Base-by-base conservation (phyloP, 2,888 invertebrate species). In the Coelinius sp. region DNA sequence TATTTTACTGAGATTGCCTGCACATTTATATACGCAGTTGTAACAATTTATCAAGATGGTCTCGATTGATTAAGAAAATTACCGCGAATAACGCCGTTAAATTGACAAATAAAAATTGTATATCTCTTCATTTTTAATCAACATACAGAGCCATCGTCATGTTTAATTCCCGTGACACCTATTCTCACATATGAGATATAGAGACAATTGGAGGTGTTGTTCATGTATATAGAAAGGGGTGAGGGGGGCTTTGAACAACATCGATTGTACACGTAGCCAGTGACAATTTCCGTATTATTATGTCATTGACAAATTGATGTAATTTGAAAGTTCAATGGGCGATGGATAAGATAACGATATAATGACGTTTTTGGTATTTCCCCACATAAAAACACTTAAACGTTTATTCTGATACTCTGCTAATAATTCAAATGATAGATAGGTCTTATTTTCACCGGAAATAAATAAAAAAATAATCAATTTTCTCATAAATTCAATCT, bases 211-310 rank as follows among this genome's bases (percentile, higher is more conserved):
- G 17, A 31, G 31, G 59, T 59, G 35, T 53, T 14, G 24, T 25
- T 14, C n/a, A n/a, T 12, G n/a, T 53, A n/a, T 59, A 31, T 35
- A 59, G 31, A 56, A 52, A 22, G 24, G 52, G 24, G 59, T 6
- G 35, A 59, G 4, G 20, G 8, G 59, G n/a, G n/a, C n/a, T 31
- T 59, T 59, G 8, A 59, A 35, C 59, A 59, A 59, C n/a, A n/a
- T 59, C 59, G 59, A 59, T 59, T 22, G 59, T 31, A 31, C 59
- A 27, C 25, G 25, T 53, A 31, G 35, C 59, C 59, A 59, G 31
- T 59, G 59, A 59, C 59, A 59, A 59, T 59, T 59, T 59, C 59
- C 59, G 59, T 31, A 7, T 59, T 59, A 59, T 59, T 31, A 59
- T 59, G 35, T 17, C 31, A 59, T 59, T 59, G 59, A 59, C 59